Evolutionary conservation across 2,797 vertebrate species (phyloP), one percentile per base, ranked within the genome.

Genomic region (Anas acuta): DNA sequence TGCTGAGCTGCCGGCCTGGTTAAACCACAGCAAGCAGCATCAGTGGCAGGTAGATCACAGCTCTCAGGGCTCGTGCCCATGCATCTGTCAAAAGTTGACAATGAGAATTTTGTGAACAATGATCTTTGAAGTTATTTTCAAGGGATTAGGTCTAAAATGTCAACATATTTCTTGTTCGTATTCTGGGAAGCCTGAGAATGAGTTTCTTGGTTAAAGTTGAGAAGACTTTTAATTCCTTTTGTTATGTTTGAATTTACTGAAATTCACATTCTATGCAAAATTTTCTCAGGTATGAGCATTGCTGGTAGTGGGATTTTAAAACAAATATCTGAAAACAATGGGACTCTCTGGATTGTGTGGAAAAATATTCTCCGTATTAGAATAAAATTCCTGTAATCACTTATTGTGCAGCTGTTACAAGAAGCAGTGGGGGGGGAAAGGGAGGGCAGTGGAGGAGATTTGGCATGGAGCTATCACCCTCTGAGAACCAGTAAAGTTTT

Each of bases 381-480:
- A 84, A 86, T 64, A 84, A 64, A 90, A 73, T 91, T 66, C 56
- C 60, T 60, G 41, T 78, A 81, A 74, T 86, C 45, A 13, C 73
- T 85, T 84, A 81, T 4, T 74, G 81, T 92, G 92, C 74, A 49
- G 83, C 86, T 77, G 88, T 95, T 95, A 70, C 35, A 74, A 71
- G 92, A 82, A 93, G 30, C 70, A 43, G 33, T 32, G 37, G 51
- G 88, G 64, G 67, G 58, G 84, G 60, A 7, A 47, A 74, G 53
- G 86, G 65, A 71, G 58, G 66, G 67, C n/a, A 77, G 28, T 0
- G 37, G 33, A 91, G 51, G 41, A 26, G 33, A 14, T 78, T 82
- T 82, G 74, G 53, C 90, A 22, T 1, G 1, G 54, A 87, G 19
- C 65, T 80, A n/a, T 49, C 61, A 16, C 84, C 65, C 35, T 89